Base-by-base conservation (phyloP, 2,797 vertebrate genomes). In the Neosalanx taihuensis region DNA sequence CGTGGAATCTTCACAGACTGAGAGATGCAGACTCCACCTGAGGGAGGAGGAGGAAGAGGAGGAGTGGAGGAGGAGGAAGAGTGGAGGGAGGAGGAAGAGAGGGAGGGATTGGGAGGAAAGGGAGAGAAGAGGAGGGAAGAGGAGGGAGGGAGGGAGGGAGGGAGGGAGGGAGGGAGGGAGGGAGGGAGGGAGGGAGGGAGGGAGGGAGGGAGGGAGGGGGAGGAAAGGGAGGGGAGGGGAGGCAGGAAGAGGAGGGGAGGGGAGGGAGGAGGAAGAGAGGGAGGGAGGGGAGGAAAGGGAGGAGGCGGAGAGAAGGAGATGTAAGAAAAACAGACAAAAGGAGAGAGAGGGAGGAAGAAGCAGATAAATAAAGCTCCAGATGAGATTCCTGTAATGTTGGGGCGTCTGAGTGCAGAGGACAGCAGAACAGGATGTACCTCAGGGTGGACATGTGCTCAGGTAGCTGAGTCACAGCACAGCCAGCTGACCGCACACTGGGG, bases 1-100 rank as follows among this genome's bases (percentile, higher is more conserved):
- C 98, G 92, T 0, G 96, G 97, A 75, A 99, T 99, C 93, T 99
- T 99, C 78, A 99, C 95, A 0, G 96, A 98, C 86, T 99, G 97
- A 41, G 96, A 96, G 70, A 99, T 95, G 53, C 98, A 99, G 65
- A 99, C 94, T 0, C 94, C 93, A 1, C 98, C 98, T 99, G 87
- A 0, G 72, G 6, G 73, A 78, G 78, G 57, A 88, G 33, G 86
- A 67, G 84, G 30, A 82, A n/a, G n/a, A n/a, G n/a, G n/a, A n/a
- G n/a, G n/a, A n/a, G n/a, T n/a, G n/a, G n/a, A n/a, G n/a, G n/a
- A n/a, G n/a, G n/a, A n/a, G n/a, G n/a, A n/a, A n/a, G n/a, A n/a
- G n/a, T n/a, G n/a, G n/a, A n/a, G n/a, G n/a, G n/a, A n/a, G n/a
- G n/a, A n/a, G n/a, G n/a, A n/a, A n/a, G n/a, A n/a, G n/a, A n/a